These are phyloP conservation scores for Elaphurus davidianus DNA, from an alignment of 2,113 vertebrate genomes.

Conservation along the genomic window DNA sequence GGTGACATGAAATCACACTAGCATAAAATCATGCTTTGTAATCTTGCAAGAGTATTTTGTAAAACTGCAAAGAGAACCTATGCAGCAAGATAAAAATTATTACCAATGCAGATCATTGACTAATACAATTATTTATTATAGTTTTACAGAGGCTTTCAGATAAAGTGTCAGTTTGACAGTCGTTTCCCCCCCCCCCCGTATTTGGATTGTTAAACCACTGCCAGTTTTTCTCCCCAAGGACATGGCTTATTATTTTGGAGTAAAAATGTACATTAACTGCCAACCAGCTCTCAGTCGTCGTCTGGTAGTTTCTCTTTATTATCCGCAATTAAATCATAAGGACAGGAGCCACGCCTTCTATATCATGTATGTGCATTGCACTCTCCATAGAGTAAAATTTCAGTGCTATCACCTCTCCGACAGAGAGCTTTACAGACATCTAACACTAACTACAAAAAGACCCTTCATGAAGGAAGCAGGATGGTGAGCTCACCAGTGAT, in stretches of 20 bases:
- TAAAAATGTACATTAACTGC: conserved; percentile 16
- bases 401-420: not conserved
- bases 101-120: conserved; percentile 31
- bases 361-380: not conserved
- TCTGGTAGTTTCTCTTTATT: conserved; percentile 60
- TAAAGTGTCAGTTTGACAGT: not conserved
- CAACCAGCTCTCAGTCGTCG: not conserved
- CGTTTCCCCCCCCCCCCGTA: rapidly evolving
- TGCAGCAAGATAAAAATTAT: conserved; percentile 40
- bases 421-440: not conserved
- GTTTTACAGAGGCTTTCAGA: conserved; percentile 36
- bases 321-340: not conserved
- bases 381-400: not conserved
- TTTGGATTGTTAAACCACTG: not conserved
- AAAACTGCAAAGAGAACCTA: not conserved
- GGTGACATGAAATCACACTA: conserved; percentile 40
- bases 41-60: conserved; percentile 20
- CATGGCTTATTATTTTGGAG: not conserved
- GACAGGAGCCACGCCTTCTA: not conserved
- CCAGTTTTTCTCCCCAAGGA: not conserved
- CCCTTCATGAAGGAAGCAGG: not conserved
- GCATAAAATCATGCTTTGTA: conserved; percentile 40
- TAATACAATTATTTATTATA: conserved; percentile 56
- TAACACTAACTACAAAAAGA: not conserved
- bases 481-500: not conserved